phyloP scores from a whole-genome alignment of 1,140 invertebrate species.

The Tribolium castaneum region DNA sequence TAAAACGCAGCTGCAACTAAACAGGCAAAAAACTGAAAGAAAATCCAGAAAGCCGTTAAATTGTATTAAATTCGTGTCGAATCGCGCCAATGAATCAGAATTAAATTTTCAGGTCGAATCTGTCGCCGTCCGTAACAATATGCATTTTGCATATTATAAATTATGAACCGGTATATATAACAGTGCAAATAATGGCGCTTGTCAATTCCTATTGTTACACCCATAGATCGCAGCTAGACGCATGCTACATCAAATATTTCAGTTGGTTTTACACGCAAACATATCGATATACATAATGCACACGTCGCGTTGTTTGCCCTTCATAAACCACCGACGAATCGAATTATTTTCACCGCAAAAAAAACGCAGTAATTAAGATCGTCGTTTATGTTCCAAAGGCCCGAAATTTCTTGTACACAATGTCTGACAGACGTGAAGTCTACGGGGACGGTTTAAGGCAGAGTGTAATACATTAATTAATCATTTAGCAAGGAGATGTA shows the following conservation, averaged over 20 bases:
- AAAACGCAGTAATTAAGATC: slow-evolving; percentile 16
- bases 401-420: slow-evolving; percentile 17
- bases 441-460: slow-evolving; percentile 16
- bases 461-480: slow-evolving; percentile 45
- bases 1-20: no score
- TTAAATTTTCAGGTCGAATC: slow-evolving; percentile 29
- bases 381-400: neutral
- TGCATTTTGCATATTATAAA: slow-evolving; percentile 45
- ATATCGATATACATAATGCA: slow-evolving; percentile 33
- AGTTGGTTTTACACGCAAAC: slow-evolving; percentile 29
- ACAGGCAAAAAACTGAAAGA: no score
- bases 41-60: neutral
- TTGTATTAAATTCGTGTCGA: neutral
- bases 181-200: slow-evolving; percentile 40
- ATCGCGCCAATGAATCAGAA: slow-evolving; percentile 29
- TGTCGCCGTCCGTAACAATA: slow-evolving; percentile 38
- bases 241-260: slow-evolving; percentile 31
- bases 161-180: slow-evolving; percentile 42
- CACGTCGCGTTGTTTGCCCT: neutral
- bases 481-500: slow-evolving; percentile 45
- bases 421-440: slow-evolving; percentile 33
- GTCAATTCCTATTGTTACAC: slow-evolving; percentile 45
- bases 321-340: slow-evolving; percentile 1
- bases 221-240: slow-evolving; percentile 27
- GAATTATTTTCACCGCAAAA: neutral